These are phyloP conservation scores for Aythya baeri DNA, from an alignment of 2,113 vertebrate genomes.

Conservation along the genomic window DNA sequence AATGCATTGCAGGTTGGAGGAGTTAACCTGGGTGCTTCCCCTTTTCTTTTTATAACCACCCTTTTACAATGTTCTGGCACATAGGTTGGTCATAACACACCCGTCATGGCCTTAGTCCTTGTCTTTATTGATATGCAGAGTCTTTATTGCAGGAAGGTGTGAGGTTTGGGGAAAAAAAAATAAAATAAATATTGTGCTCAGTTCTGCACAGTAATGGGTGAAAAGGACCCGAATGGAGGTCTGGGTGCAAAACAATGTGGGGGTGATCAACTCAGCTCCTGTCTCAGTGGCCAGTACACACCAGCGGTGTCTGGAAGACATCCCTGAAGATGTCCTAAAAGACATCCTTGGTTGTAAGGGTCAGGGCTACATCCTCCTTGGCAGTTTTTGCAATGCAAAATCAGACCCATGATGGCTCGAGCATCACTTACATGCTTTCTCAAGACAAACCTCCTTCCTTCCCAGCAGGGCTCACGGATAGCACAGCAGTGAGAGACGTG, in stretches of 20 bases:
- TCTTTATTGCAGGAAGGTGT: background rate
- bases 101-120: background rate
- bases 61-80: background rate
- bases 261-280: background rate
- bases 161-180: background rate
- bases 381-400: background rate
- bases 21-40: background rate
- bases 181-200: no score
- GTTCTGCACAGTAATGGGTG: background rate
- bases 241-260: background rate
- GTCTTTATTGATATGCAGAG: background rate
- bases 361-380: background rate
- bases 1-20: background rate
- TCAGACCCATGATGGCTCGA: accelerated
- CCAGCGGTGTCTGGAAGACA: background rate
- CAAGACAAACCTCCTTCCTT: background rate
- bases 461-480: background rate
- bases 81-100: accelerated
- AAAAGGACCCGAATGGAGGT: background rate
- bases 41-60: background rate
- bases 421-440: background rate
- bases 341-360: background rate
- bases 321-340: background rate
- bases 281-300: accelerated
- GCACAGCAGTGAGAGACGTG: accelerated